phyloP scores from a whole-genome alignment of 2,113 vertebrate species.

The Campylorhamphus procurvoides region DNA sequence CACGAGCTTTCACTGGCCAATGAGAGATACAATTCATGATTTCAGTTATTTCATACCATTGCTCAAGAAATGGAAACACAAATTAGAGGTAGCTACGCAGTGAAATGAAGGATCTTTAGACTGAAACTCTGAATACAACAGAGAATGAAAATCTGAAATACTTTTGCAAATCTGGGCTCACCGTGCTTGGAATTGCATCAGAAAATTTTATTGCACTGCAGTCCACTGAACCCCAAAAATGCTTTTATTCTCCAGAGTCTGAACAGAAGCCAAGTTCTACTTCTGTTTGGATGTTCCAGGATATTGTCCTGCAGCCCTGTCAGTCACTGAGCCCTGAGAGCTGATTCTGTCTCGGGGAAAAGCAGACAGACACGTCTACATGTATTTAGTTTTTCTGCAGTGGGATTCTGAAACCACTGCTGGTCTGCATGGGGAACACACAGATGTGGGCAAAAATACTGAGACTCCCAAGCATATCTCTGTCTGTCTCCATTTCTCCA shows the following conservation, averaged over 20 bases:
- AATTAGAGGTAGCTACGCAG: background rate
- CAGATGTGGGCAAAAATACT: background rate
- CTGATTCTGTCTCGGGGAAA: background rate
- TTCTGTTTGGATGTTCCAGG: background rate
- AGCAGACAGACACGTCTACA: background rate
- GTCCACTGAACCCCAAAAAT: background rate
- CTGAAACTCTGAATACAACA: background rate
- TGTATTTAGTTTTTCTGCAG: background rate
- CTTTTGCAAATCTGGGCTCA: background rate
- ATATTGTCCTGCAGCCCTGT: background rate
- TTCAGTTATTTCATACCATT: background rate
- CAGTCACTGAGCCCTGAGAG: background rate
- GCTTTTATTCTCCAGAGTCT: background rate
- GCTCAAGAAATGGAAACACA: background rate
- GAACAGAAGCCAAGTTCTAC: background rate
- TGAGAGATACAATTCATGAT: background rate
- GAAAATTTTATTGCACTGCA: background rate
- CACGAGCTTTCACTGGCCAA: background rate
- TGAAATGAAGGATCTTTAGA: background rate
- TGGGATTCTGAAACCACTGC: background rate
- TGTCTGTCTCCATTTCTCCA: background rate
- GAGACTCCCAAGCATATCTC: background rate
- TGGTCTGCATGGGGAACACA: background rate
- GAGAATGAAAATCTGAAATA: background rate
- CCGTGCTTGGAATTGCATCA: background rate